phyloP scores from a whole-genome alignment of 2,113 vertebrate genomes.

The Lycocorax pyrrhopterus region DNA sequence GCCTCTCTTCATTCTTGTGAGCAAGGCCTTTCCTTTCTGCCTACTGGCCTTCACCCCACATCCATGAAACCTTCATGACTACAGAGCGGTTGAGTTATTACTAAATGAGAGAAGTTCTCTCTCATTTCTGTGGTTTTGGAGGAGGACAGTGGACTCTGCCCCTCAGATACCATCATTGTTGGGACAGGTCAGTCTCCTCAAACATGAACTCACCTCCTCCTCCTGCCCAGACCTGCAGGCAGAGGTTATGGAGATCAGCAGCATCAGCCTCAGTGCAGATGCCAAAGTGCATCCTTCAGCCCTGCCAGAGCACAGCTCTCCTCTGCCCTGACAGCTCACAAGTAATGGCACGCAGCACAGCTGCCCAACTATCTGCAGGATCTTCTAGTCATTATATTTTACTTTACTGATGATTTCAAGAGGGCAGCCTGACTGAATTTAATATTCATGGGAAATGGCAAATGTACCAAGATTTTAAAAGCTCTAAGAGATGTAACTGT shows the following conservation, averaged over 20 bases:
- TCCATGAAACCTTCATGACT: background rate
- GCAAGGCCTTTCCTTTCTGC: background rate
- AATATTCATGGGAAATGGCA: background rate
- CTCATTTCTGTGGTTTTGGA: background rate
- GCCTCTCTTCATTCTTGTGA: background rate
- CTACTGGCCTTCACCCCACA: background rate
- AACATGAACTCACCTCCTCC: background rate
- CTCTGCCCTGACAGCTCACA: background rate
- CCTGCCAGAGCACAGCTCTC: background rate
- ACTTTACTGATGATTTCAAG: background rate
- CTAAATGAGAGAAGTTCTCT: background rate
- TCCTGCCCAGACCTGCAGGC: background rate
- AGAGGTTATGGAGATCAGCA: background rate
- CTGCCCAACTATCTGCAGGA: background rate
- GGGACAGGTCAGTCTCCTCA: background rate
- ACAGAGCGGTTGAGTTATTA: rapidly evolving
- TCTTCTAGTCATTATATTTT: background rate
- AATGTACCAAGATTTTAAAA: background rate
- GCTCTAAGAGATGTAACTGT: background rate
- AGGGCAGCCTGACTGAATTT: background rate
- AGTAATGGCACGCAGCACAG: rapidly evolving
- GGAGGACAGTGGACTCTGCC: background rate
- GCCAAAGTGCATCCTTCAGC: background rate
- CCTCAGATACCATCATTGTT: background rate
- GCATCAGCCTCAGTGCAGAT: no score